phyloP scores from a whole-genome alignment of 2,797 vertebrate genomes.

The Eurystomus glaucurus region DNA sequence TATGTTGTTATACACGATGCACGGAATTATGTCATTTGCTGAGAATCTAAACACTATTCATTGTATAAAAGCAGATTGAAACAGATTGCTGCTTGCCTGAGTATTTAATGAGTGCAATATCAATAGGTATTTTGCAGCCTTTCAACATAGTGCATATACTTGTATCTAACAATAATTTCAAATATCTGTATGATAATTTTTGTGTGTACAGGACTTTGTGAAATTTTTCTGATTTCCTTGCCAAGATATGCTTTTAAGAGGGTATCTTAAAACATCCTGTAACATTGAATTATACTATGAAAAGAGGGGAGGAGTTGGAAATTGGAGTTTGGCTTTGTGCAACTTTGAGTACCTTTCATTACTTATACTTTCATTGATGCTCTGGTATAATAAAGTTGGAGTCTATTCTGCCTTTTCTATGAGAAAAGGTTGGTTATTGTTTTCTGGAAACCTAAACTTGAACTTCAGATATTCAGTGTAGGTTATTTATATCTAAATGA shows the following conservation, averaged over 20 bases:
- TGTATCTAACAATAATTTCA: neutral
- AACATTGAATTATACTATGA: neutral
- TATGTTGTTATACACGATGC: neutral
- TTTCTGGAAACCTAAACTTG: neutral
- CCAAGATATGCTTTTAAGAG: neutral
- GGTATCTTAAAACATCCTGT: neutral
- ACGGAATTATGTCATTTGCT: neutral
- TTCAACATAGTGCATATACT: fast-evolving
- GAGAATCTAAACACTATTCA: neutral
- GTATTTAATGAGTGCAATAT: neutral
- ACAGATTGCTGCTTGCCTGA: neutral
- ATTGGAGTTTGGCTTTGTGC: neutral
- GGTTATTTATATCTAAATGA: neutral
- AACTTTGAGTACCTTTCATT: neutral
- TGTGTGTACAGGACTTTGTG: neutral
- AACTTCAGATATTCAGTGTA: neutral
- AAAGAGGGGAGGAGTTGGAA: neutral
- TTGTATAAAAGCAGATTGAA: neutral
- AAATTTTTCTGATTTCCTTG: neutral
- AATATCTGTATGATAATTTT: neutral
- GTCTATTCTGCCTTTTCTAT: neutral
- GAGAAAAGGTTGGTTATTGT: neutral
- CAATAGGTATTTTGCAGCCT: neutral
- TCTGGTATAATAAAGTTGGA: neutral
- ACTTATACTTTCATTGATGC: neutral